Percentiles rank a stretch among this genome's conserved stretches.
Conservation (phyloP, 2,888 invertebrate species). For the Timema cristinae region DNA sequence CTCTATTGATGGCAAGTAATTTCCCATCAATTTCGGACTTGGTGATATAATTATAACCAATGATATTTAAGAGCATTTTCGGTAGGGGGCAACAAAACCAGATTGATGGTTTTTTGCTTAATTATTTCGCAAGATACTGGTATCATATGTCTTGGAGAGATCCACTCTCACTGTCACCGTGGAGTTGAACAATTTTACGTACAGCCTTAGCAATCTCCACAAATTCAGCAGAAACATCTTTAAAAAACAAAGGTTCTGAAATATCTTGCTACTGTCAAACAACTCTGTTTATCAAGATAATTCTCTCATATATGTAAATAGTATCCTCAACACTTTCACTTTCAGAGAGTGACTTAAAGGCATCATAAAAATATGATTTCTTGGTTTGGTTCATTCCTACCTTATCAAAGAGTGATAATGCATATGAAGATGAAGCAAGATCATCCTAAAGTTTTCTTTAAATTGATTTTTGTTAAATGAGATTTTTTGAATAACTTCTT, state of each 20-base stretch:
- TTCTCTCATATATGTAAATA: background rate
- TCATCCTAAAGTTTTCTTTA: slow-evolving; percentile 3
- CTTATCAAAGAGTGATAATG: background rate
- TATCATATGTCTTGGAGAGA: background rate
- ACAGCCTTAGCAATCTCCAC: background rate
- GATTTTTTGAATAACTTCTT: background rate
- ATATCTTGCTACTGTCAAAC: background rate
- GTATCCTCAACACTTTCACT: background rate
- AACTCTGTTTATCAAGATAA: background rate
- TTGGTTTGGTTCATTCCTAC: background rate
- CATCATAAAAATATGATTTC: background rate
- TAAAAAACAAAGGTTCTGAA: background rate
- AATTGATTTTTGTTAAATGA: background rate
- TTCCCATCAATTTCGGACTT: background rate
- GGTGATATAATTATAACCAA: background rate
- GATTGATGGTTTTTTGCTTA: background rate
- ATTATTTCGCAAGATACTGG: background rate
- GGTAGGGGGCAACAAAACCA: background rate
- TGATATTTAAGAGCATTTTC: background rate
- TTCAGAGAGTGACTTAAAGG: background rate
- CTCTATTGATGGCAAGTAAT: background rate
- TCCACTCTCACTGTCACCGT: background rate
- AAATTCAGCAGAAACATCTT: background rate
- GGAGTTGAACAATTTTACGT: background rate
- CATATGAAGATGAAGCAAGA: no score